Evolutionary conservation across 2,888 invertebrate genomes (phyloP).

Genomic region (Apotomis turbidana): DNA sequence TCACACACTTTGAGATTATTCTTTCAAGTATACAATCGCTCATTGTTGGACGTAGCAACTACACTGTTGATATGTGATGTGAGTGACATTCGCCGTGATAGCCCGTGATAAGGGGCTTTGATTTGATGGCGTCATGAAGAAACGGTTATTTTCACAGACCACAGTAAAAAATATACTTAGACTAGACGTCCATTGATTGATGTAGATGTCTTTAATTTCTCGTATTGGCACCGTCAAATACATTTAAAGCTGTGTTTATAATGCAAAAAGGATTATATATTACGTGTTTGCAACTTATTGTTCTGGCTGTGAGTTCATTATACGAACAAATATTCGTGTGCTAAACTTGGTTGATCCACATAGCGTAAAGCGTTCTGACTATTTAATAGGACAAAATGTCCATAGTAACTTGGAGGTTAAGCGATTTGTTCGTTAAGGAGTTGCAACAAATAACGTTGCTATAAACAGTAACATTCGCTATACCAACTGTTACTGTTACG

Average conservation of each 20-base stretch:
- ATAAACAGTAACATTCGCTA: conserved; percentile 7
- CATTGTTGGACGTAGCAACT: conserved; percentile 4
- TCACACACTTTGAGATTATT: neutral
- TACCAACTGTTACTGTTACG: neutral
- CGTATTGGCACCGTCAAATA: too few relatives aligned
- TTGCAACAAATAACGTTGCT: conserved; percentile 11
- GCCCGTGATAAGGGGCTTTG: conserved; percentile 12
- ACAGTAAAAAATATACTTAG: too few relatives aligned
- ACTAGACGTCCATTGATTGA: too few relatives aligned
- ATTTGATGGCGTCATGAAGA: neutral
- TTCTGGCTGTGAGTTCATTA: too few relatives aligned
- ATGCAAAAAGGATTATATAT: too few relatives aligned
- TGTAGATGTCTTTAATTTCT: too few relatives aligned
- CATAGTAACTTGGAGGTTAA: neutral
- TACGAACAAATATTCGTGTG: too few relatives aligned
- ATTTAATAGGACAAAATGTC: conserved; percentile 5
- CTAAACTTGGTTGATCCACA: too few relatives aligned
- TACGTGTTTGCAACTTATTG: too few relatives aligned
- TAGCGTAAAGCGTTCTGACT: neutral
- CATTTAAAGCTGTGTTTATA: too few relatives aligned
- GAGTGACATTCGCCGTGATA: conserved; percentile 18
- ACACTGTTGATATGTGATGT: conserved; percentile 7
- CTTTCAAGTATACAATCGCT: conserved; percentile 13
- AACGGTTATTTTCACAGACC: neutral
- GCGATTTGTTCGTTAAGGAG: neutral